phyloP scores from a whole-genome alignment of 2,797 vertebrate species.

The Thripadectes ignobilis region DNA sequence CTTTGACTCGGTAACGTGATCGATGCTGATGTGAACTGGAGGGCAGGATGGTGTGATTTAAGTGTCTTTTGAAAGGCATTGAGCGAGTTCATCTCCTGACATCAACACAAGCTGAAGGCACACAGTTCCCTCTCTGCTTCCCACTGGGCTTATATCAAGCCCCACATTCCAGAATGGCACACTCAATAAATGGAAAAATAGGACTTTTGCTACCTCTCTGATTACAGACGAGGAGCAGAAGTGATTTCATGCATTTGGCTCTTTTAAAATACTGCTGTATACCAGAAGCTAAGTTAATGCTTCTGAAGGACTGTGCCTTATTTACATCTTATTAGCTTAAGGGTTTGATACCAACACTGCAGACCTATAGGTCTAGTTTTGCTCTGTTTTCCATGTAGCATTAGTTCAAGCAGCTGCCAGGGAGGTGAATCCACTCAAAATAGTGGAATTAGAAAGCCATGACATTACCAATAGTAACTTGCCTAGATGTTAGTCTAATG shows the following conservation, averaged over 20 bases:
- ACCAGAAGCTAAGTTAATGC: not conserved
- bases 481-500: not conserved
- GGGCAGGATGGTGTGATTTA: not conserved
- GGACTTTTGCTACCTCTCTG: not conserved
- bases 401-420: not conserved
- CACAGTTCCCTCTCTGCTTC: not conserved
- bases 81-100: not conserved
- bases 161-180: not conserved
- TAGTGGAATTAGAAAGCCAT: not conserved
- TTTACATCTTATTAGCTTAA: not conserved
- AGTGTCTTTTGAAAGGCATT: not conserved
- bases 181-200: not conserved
- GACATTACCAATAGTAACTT: not conserved
- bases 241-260: not conserved
- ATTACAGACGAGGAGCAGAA: not conserved
- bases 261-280: not conserved
- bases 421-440: not conserved
- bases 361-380: not conserved
- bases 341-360: not conserved
- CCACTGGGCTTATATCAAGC: not conserved
- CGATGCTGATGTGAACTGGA: not conserved
- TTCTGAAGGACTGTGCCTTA: not conserved
- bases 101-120: constrained; percentile 7
- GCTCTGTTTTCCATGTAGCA: not conserved
- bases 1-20: not conserved